phyloP scores from a whole-genome alignment of 2,113 vertebrate genomes.

The Paratilapia polleni region DNA sequence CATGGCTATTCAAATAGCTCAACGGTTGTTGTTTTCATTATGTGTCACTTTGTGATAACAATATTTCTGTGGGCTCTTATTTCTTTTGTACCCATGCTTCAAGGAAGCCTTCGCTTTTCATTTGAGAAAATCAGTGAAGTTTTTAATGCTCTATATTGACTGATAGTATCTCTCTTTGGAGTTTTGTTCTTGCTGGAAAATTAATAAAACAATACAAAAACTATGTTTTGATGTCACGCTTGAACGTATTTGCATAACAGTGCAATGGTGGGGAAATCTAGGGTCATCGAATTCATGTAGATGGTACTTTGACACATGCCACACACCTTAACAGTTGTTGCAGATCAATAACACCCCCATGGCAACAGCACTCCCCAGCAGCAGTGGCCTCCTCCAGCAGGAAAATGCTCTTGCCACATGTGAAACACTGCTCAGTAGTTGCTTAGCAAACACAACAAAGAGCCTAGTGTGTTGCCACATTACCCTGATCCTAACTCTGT shows the following conservation, averaged over 20 bases:
- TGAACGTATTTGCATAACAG: not conserved
- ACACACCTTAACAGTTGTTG: not conserved
- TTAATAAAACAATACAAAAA: slow-evolving; percentile 55
- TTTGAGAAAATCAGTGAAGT: slow-evolving; percentile 37
- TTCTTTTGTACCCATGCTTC: slow-evolving; percentile 45
- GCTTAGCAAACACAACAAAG: no score
- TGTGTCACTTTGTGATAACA: slow-evolving; percentile 39
- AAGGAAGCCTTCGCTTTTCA: slow-evolving; percentile 34
- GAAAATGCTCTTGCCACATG: not conserved
- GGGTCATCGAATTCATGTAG: no score
- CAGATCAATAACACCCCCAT: not conserved
- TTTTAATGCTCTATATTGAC: slow-evolving; percentile 46
- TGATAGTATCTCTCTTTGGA: slow-evolving; percentile 52
- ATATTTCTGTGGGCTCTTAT: slow-evolving; percentile 31
- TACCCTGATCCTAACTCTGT: not conserved
- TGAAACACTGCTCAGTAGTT: no score
- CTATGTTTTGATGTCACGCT: not conserved
- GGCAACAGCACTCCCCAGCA: not conserved
- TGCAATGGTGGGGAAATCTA: not conserved
- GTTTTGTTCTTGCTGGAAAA: slow-evolving; percentile 57
- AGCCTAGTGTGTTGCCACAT: no score
- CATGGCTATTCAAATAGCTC: slow-evolving; percentile 55
- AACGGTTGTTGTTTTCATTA: slow-evolving; percentile 23
- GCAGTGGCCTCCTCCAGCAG: no score
- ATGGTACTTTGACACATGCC: not conserved